Conservation (phyloP, 2,797 vertebrate genomes). For the Cichlasoma orientale region DNA sequence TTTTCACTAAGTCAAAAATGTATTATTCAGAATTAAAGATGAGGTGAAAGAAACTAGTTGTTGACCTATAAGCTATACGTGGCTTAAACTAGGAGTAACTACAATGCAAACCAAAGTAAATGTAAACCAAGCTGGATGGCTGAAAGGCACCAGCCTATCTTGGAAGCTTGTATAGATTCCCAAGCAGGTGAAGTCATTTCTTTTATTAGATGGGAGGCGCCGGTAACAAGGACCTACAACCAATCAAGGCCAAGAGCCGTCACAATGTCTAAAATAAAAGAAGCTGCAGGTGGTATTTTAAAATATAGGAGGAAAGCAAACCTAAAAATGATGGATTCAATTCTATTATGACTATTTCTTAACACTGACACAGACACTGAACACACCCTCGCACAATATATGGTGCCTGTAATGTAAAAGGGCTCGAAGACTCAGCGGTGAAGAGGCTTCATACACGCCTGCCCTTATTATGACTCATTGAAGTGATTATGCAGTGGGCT, state of each 20-base stretch:
- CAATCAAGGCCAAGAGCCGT: not conserved
- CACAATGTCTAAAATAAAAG: not conserved
- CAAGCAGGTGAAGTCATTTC: not conserved
- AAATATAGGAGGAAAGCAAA: not conserved
- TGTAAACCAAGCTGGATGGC: not conserved
- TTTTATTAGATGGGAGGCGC: not conserved
- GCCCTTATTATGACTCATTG: constrained; percentile 12
- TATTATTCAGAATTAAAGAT: not conserved
- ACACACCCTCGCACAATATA: not conserved
- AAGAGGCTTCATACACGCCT: constrained; percentile 1
- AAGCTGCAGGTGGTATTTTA: not conserved
- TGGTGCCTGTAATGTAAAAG: not conserved
- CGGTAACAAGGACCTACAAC: not conserved
- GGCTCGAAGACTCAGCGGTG: not conserved
- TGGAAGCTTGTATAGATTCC: not conserved
- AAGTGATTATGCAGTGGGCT: constrained; percentile 20
- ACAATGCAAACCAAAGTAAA: not conserved
- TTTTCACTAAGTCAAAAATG: not conserved
- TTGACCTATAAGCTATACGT: not conserved
- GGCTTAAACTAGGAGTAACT: not conserved
- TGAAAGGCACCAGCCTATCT: too few species aligned
- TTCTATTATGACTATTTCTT: not conserved
- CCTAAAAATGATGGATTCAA: not conserved
- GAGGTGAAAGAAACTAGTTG: too few species aligned
- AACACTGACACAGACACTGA: not conserved